Evolutionary conservation across 1,140 invertebrate species (phyloP).

Genomic region (Ptiloglossa arizonensis): DNA sequence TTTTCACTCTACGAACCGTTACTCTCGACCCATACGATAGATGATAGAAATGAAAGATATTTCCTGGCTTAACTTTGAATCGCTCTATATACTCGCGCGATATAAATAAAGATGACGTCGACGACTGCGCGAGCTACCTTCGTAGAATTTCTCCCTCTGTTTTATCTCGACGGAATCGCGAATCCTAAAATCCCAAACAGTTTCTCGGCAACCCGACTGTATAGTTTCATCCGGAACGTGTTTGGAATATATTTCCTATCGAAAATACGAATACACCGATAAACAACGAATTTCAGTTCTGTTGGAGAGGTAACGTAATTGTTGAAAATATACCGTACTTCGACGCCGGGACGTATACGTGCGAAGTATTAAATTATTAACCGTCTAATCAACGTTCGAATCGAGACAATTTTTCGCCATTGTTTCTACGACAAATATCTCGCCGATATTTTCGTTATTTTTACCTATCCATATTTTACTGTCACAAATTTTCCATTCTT

Average conservation of each 20-base stretch:
- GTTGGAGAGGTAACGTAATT: not conserved
- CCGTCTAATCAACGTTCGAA: too few relatives aligned
- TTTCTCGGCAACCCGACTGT: slow-evolving; percentile 4
- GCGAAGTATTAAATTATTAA: not conserved
- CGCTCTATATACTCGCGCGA: not conserved
- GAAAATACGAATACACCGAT: not conserved
- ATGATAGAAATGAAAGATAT: too few relatives aligned
- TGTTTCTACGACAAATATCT: too few relatives aligned
- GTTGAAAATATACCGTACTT: too few relatives aligned
- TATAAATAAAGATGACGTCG: not conserved
- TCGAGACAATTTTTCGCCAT: too few relatives aligned
- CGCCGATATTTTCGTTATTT: too few relatives aligned
- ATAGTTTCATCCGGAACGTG: slow-evolving; percentile 28
- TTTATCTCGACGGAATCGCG: slow-evolving; percentile 50
- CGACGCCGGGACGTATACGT: not conserved
- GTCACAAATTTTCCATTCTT: too few relatives aligned
- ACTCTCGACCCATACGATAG: not conserved
- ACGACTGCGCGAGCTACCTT: slow-evolving; percentile 6
- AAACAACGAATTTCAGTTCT: slow-evolving; percentile 3
- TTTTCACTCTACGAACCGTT: too few relatives aligned
- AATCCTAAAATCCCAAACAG: slow-evolving; percentile 59
- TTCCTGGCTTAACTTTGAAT: not conserved
- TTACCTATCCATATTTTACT: too few relatives aligned
- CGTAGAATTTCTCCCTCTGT: slow-evolving; percentile 12
- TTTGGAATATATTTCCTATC: slow-evolving; percentile 46